Conservation (phyloP, 2,888 invertebrate genomes). For the Zhuqinia jingwanae region DNA sequence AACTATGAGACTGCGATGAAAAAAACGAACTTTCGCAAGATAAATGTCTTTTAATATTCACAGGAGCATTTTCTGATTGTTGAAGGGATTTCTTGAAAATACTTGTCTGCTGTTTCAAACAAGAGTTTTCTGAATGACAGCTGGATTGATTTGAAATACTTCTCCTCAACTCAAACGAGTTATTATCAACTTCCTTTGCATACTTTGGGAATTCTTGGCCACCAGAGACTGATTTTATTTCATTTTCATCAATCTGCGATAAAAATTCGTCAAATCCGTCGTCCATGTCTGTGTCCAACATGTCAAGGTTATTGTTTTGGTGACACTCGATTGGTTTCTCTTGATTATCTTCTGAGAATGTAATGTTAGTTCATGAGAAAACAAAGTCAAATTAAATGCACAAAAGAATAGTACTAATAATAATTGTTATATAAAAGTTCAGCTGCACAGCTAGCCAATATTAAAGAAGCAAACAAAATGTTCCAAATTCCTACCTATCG, state of each 20-base stretch:
- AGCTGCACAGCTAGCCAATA: too few relatives aligned
- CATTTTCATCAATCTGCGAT: constrained; percentile 39
- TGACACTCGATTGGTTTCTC: too few relatives aligned
- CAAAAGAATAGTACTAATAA: too few relatives aligned
- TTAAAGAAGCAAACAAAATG: too few relatives aligned
- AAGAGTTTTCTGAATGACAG: not conserved
- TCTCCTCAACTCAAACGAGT: not conserved
- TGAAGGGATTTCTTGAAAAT: not conserved
- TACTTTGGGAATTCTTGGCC: not conserved
- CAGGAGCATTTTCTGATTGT: not conserved
- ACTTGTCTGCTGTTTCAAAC: not conserved
- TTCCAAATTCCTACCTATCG: too few relatives aligned
- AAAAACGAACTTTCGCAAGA: constrained; percentile 27
- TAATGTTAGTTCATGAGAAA: too few relatives aligned
- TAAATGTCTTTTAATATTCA: not conserved
- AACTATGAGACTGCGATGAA: not conserved
- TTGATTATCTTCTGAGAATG: too few relatives aligned
- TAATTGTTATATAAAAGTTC: too few relatives aligned
- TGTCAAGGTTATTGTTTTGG: too few relatives aligned
- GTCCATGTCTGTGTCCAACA: constrained; percentile 15
- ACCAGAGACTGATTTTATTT: not conserved
- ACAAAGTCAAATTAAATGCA: too few relatives aligned
- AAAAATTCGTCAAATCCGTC: constrained; percentile 32
- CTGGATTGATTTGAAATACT: not conserved
- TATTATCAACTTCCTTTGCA: not conserved